Conservation (phyloP, 2,888 invertebrate species). For the Marasmarcha lunaedactyla region DNA sequence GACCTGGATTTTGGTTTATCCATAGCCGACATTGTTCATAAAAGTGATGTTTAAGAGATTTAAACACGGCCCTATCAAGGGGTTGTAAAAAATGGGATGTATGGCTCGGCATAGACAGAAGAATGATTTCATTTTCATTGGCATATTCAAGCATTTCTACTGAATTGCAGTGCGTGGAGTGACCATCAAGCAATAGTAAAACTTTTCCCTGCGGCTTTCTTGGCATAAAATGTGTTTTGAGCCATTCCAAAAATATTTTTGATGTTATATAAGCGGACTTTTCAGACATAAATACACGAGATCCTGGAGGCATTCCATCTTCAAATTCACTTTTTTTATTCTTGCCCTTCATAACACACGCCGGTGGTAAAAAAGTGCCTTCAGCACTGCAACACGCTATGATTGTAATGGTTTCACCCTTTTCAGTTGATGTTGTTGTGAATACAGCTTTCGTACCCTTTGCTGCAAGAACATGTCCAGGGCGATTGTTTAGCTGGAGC, state of each 20-base stretch:
- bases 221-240: slow-evolving; percentile 13
- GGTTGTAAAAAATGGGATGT: slow-evolving; percentile 16
- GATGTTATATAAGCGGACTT: slow-evolving; percentile 14
- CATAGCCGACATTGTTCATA: slow-evolving; percentile 15
- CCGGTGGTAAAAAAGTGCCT: slow-evolving; percentile 18
- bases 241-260: slow-evolving; percentile 13
- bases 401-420: slow-evolving; percentile 20
- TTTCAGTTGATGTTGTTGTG: slow-evolving; percentile 18
- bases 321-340: slow-evolving; percentile 19
- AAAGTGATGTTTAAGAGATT: slow-evolving; percentile 18
- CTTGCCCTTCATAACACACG: slow-evolving; percentile 15
- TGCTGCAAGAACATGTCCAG: slow-evolving; percentile 26
- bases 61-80: slow-evolving; percentile 15
- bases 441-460: slow-evolving; percentile 22
- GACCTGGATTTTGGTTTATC: slow-evolving; percentile 13
- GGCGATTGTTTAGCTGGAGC: slow-evolving; percentile 24
- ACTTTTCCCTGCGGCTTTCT: slow-evolving; percentile 15
- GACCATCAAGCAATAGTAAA: slow-evolving; percentile 18
- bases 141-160: slow-evolving; percentile 12
- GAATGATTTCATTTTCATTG: slow-evolving; percentile 14
- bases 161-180: slow-evolving; percentile 13
- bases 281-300: slow-evolving; percentile 15
- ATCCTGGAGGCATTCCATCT: slow-evolving; percentile 17
- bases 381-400: slow-evolving; percentile 19
- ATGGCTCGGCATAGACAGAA: slow-evolving; percentile 17